Base-by-base conservation (phyloP, 2,797 vertebrate species). In the Acanthurus lineatus region DNA sequence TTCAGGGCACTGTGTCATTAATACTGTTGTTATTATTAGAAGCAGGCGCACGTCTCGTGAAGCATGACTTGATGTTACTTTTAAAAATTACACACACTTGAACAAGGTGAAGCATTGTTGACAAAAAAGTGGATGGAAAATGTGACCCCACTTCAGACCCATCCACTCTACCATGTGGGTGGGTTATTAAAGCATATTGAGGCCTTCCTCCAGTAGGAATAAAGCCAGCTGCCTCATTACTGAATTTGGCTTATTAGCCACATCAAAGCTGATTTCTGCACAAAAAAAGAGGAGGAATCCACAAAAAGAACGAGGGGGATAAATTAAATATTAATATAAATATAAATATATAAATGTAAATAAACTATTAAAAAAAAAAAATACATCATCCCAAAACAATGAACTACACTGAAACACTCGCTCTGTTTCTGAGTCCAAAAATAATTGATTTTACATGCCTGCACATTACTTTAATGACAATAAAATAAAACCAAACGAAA, bases 191-290 rank as follows among this genome's bases (percentile, higher is more conserved):
- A 56, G 8, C n/a, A 48, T 56, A 75, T 80, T 68, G 38, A 81
- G 44, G 38, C 67, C 59, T 61, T 68, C 58, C 57, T 40, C 54
- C 71, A 58, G 22, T 20, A 16, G n/a, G 52, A 66, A 63, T n/a
- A 40, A 72, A 47, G 48, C 1, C 49, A 59, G 47, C 45, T n/a
- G 42, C 68, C 49, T 81, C 62, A 35, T 81, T 57, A 75, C 25
- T 25, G 6, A 62, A 47, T 54, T 25, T 16, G 63, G 53, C 69
- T 62, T 65, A 68, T 56, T 63, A 51, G 47, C 42, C 32, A 67
- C 66, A 77, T 83, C 53, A 75, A 81, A 83, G 75, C 74, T 51
- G 40, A 25, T 67, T 60, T 81, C 54, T 69, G 63, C 20, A 48
- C 20, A 17, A 61, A 35, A 32, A 60, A 63, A 47, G 38, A 68